Conservation (phyloP, 2,797 vertebrate species). For the Eleutherodactylus coqui region DNA sequence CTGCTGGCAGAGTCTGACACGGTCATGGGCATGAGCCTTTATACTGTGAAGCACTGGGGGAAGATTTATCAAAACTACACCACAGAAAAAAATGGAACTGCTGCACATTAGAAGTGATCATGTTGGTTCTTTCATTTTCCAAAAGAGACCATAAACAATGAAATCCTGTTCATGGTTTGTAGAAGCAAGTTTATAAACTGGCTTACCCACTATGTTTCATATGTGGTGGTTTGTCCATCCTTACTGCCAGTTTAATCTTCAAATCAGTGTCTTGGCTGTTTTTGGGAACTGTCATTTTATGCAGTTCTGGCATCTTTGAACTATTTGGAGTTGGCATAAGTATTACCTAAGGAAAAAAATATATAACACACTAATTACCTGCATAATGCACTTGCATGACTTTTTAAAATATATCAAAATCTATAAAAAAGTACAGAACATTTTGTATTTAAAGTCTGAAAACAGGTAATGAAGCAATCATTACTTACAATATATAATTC, state of each 20-base stretch:
- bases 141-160: neutral
- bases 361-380: neutral
- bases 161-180: neutral
- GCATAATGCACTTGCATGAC: neutral
- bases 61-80: neutral
- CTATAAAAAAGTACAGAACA: neutral
- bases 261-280: constrained; percentile 92
- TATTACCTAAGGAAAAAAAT: constrained; percentile 80
- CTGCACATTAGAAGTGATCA: too few relatives aligned
- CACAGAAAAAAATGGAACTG: neutral
- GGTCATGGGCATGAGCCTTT: too few relatives aligned
- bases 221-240: constrained; percentile 97
- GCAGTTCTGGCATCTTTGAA: constrained; percentile 88
- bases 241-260: constrained; percentile 92
- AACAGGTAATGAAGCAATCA: too few relatives aligned
- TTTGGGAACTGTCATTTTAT: constrained; percentile 92
- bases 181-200: neutral
- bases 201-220: constrained; percentile 96
- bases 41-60: too few relatives aligned
- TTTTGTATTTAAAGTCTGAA: too few relatives aligned
- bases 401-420: neutral
- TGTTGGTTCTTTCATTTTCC: neutral
- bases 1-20: too few relatives aligned
- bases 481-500: too few relatives aligned
- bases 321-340: constrained; percentile 92